These are phyloP conservation scores for Ageneiosus marmoratus DNA, from an alignment of 2,113 vertebrate species.

Conservation along the genomic window DNA sequence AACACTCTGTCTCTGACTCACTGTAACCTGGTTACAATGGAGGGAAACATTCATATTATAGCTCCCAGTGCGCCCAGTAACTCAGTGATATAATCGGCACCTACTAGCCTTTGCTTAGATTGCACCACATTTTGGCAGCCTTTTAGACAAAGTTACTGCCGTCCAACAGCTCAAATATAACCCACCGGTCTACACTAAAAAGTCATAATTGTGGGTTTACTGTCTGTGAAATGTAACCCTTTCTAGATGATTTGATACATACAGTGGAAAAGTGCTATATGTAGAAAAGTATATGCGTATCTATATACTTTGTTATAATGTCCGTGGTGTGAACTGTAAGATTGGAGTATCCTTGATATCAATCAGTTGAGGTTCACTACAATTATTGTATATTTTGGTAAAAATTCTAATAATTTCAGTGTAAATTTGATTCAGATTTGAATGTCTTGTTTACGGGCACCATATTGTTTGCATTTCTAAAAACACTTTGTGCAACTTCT, in stretches of 20 bases:
- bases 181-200: slow-evolving; percentile 15
- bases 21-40: slow-evolving; percentile 28
- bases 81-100: slow-evolving; percentile 34
- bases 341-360: background rate
- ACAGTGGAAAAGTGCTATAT: slow-evolving; percentile 37
- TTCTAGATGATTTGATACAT: slow-evolving; percentile 20
- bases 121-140: slow-evolving; percentile 30
- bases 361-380: background rate
- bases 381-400: background rate
- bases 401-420: background rate
- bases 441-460: background rate
- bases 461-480: background rate
- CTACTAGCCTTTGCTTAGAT: slow-evolving; percentile 28
- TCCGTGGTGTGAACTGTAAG: background rate
- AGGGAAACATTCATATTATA: slow-evolving; percentile 32
- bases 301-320: background rate
- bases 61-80: slow-evolving; percentile 28
- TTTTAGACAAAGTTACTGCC: slow-evolving; percentile 31
- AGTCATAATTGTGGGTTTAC: slow-evolving; percentile 30
- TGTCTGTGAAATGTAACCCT: slow-evolving; percentile 1
- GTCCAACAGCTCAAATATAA: slow-evolving; percentile 31
- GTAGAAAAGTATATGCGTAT: background rate
- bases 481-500: background rate
- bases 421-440: background rate
- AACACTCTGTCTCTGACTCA: slow-evolving; percentile 19